Conservation (phyloP, 2,888 invertebrate species). For the Rhingia rostrata region DNA sequence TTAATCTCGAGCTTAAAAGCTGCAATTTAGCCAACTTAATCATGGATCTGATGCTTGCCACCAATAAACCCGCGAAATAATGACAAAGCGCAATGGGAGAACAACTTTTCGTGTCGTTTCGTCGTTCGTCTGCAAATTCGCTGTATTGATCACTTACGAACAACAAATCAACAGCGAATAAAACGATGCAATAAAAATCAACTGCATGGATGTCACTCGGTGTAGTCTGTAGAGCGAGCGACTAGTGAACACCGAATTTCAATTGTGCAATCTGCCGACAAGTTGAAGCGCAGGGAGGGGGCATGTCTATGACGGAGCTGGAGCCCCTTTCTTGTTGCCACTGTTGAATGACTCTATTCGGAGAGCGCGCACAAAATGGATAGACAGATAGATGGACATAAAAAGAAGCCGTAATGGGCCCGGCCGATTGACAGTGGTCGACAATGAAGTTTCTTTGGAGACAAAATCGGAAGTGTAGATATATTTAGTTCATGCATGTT, state of each 20-base stretch:
- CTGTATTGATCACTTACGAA: slow-evolving; percentile 65
- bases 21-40: slow-evolving; percentile 62
- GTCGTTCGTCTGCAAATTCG: slow-evolving; percentile 24
- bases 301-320: not conserved
- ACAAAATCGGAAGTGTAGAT: too few species aligned
- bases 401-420: slow-evolving; percentile 18
- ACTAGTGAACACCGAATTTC: slow-evolving; percentile 58
- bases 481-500: too few species aligned
- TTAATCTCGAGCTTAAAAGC: slow-evolving; percentile 35
- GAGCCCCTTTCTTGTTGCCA: slow-evolving; percentile 47
- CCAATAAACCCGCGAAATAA: too few species aligned
- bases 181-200: slow-evolving; percentile 70
- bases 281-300: slow-evolving; percentile 4
- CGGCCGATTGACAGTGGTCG: slow-evolving; percentile 13
- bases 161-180: slow-evolving; percentile 69
- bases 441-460: too few species aligned
- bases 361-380: slow-evolving; percentile 21
- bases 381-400: slow-evolving; percentile 13
- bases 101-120: slow-evolving; percentile 27
- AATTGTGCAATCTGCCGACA: slow-evolving; percentile 62
- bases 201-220: slow-evolving; percentile 69
- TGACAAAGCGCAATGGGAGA: slow-evolving; percentile 22
- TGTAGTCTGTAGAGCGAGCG: not conserved
- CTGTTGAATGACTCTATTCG: slow-evolving; percentile 71
- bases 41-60: slow-evolving; percentile 19